Evolutionary conservation across 2,113 vertebrate genomes (phyloP).

Genomic region (Peromyscus leucopus): DNA sequence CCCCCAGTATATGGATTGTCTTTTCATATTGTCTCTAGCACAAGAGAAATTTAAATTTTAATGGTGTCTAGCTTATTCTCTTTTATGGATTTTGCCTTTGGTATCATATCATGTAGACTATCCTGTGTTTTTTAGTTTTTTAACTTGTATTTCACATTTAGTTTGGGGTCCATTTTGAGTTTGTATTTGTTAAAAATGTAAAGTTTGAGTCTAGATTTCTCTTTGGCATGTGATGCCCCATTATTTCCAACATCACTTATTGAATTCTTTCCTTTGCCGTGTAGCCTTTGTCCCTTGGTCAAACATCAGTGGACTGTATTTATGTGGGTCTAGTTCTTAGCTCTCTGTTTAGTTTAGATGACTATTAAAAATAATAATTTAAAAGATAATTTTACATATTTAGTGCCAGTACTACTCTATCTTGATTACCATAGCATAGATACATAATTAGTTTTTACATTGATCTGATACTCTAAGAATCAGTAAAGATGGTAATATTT

Average conservation of each 20-base stretch:
- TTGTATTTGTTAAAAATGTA: neutral
- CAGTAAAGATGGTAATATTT: neutral
- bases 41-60: neutral
- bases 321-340: neutral
- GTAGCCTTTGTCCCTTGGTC: neutral
- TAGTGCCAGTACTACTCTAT: neutral
- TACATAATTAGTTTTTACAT: neutral
- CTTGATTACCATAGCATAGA: neutral
- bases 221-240: neutral
- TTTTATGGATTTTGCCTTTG: neutral
- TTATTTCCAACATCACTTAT: neutral
- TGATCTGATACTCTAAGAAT: neutral
- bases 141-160: neutral
- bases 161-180: neutral
- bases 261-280: neutral
- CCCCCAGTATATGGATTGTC: neutral
- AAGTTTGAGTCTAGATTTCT: neutral
- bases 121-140: neutral
- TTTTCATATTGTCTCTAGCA: neutral
- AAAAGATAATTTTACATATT: neutral
- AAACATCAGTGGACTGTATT: neutral
- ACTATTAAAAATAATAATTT: neutral
- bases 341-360: neutral
- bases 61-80: neutral
- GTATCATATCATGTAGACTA: neutral